Evolutionary conservation across 2,113 vertebrate species (phyloP).

Genomic region (Brachypodius melanocephalos): DNA sequence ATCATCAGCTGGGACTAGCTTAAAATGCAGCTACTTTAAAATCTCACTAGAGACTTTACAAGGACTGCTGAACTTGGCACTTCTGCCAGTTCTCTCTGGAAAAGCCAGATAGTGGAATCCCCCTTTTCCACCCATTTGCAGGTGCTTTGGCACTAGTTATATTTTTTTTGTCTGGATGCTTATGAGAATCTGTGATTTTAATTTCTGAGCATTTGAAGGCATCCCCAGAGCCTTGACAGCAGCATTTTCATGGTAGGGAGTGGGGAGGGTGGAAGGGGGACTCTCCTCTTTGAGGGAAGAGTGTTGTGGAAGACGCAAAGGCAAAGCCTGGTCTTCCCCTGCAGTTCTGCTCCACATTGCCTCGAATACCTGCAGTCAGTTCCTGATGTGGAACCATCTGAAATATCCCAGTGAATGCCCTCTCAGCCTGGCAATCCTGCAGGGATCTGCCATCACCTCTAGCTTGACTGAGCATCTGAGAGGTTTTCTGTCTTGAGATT

Average conservation of each 20-base stretch:
- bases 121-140: background rate
- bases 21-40: background rate
- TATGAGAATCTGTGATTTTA: background rate
- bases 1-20: background rate
- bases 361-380: background rate
- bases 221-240: background rate
- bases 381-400: background rate
- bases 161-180: background rate
- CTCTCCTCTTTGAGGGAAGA: background rate
- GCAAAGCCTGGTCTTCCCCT: background rate
- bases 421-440: background rate
- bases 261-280: background rate
- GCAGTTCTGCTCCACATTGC: fast-evolving
- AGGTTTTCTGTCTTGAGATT: background rate
- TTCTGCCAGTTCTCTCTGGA: background rate
- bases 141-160: background rate
- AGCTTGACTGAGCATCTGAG: background rate
- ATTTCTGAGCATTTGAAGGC: background rate
- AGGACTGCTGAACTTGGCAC: background rate
- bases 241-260: fast-evolving
- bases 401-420: background rate
- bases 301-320: background rate
- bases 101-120: background rate
- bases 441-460: background rate
- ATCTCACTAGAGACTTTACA: background rate